Evolutionary conservation across 2,797 vertebrate genomes (phyloP), one percentile per base, ranked within the genome.

Genomic region (Lutra lutra): DNA sequence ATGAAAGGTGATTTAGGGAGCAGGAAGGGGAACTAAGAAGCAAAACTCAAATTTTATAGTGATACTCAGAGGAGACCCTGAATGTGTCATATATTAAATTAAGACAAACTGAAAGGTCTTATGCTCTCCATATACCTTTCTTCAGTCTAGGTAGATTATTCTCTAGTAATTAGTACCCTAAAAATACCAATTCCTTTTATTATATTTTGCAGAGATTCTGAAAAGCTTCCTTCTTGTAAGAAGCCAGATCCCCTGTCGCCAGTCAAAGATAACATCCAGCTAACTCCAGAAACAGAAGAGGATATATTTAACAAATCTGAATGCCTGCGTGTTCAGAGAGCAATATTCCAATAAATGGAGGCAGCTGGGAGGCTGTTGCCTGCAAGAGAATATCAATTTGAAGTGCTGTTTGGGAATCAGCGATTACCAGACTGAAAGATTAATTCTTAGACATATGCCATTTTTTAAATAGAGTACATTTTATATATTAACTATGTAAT

Each of bases 161-260:
- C 20, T 62, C 8, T 70, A 46, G 64, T 35, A 85, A 56, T 51
- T 58, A 56, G 21, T 38, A 35, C 62, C 40, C 48, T 75, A 21
- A 97, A 96, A 94, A 54, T 25, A 91, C 0, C 29, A 66, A 46
- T 95, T 38, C 9, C 4, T 97, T 86, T 96, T 29, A 1, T 92
- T 75, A 94, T 97, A 78, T 98, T 94, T 96, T 98, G 38, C 99
- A 99, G 99, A 98, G 99, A 99, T 9, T 98, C 97, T 35, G 98
- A 99, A 86, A 99, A 98, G 97, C 98, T 99, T 91, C 94, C 89
- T 35, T 91, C 98, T 29, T 98, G 94, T 97, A 98, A 98, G 93
- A 99, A 99, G 97, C 97, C 97, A 94, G 97, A 99, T 64, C 99
- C 99, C 1, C 98, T 99, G 98, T 99, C 99, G 97, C 99, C 99